Percentiles rank a stretch among this genome's conserved stretches.
phyloP scores from a whole-genome alignment of 2,888 invertebrate genomes.

The Clostera curtula region DNA sequence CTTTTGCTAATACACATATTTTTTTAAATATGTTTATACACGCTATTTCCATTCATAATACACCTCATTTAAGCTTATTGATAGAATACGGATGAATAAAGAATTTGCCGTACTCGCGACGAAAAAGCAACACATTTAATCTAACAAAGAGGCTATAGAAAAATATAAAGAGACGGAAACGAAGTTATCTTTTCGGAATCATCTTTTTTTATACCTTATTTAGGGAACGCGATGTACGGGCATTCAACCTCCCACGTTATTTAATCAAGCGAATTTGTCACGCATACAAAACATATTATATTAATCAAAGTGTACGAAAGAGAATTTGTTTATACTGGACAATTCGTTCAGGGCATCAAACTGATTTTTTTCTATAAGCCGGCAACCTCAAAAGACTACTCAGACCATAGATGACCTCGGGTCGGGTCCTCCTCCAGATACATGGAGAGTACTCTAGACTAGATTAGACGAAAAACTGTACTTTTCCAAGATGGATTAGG shows the following conservation, averaged over 20 bases:
- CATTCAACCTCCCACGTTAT: conserved; percentile 27
- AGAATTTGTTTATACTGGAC: too few relatives aligned
- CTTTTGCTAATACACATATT: too few relatives aligned
- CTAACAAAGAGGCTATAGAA: conserved; percentile 21
- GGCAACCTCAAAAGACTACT: too few relatives aligned
- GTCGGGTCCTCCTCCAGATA: too few relatives aligned
- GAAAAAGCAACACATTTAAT: conserved; percentile 20
- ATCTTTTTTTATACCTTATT: conserved; percentile 32
- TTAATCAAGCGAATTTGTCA: conserved; percentile 36
- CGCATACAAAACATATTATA: conserved; percentile 1
- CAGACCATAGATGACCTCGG: too few relatives aligned
- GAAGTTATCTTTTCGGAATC: conserved; percentile 23
- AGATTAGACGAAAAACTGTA: too few relatives aligned
- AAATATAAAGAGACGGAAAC: conserved; percentile 24
- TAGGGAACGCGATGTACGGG: conserved; percentile 24
- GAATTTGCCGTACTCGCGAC: neutral
- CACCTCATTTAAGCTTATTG: neutral
- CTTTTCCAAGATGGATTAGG: too few relatives aligned
- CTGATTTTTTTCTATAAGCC: too few relatives aligned
- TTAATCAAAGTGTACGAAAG: neutral
- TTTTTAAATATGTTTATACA: too few relatives aligned
- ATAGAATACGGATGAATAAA: neutral
- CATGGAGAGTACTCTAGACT: too few relatives aligned
- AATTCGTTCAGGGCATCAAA: too few relatives aligned
- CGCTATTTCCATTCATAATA: too few relatives aligned